phyloP scores from a whole-genome alignment of 2,797 vertebrate genomes.

The Semaprochilodus insignis region DNA sequence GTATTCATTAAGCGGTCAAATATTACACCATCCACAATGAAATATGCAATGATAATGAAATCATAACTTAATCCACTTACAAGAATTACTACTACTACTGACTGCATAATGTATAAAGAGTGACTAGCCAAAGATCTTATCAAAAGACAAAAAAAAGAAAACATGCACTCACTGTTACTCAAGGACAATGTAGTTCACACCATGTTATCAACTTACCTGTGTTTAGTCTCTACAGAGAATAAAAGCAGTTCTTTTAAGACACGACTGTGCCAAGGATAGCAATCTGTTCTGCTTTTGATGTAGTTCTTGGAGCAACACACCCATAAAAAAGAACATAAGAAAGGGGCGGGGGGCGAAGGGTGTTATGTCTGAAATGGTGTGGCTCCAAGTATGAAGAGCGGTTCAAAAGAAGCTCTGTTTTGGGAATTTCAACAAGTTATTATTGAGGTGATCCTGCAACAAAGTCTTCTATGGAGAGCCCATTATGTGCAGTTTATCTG shows the following conservation, averaged over 20 bases:
- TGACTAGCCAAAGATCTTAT: neutral
- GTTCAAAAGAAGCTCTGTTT: constrained; percentile 16
- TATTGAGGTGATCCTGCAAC: constrained; percentile 25
- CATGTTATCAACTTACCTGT: constrained; percentile 33
- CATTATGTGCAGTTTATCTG: constrained; percentile 1
- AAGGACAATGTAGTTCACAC: constrained; percentile 2
- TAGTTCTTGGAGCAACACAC: constrained; percentile 13
- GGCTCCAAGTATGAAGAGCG: constrained; percentile 44
- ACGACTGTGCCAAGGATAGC: constrained; percentile 44
- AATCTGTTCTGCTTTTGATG: constrained; percentile 37
- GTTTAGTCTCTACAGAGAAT: constrained; percentile 41
- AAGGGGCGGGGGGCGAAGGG: neutral
- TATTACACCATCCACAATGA: neutral
- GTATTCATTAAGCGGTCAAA: constrained; percentile 17
- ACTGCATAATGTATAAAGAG: neutral
- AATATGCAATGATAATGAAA: neutral
- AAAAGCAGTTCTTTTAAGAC: neutral
- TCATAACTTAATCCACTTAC: neutral
- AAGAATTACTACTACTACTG: neutral
- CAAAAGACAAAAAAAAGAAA: neutral
- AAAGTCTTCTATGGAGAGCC: neutral
- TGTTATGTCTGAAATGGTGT: constrained; percentile 56
- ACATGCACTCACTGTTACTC: constrained; percentile 35
- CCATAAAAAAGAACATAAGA: constrained; percentile 10
- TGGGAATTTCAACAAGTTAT: constrained; percentile 27